A percentile compares a stretch with the other conserved stretches of the same genome.
Evolutionary conservation across 2,888 invertebrate species (phyloP).

Genomic region (Chesias legatella): DNA sequence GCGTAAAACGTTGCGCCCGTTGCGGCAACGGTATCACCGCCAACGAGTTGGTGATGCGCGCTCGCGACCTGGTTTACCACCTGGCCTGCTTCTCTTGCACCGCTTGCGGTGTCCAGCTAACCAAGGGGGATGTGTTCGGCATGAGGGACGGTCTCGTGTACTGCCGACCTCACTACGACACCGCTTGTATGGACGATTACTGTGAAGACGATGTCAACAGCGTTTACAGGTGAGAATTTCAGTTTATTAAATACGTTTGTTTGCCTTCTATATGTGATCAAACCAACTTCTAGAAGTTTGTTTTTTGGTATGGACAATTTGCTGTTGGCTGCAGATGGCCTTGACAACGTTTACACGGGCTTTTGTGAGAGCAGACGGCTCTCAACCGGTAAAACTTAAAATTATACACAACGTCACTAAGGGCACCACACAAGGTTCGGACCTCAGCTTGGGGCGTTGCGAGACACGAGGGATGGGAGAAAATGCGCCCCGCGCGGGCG

Average conservation of each 20-base stretch:
- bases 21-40: conserved; percentile 92
- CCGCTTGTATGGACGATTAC: conserved; percentile 82
- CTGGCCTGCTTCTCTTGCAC: conserved; percentile 94
- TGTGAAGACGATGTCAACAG: conserved; percentile 80
- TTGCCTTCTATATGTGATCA: no score
- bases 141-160: conserved; percentile 90
- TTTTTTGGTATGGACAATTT: not conserved
- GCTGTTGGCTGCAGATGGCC: no score
- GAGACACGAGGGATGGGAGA: no score
- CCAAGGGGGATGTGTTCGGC: conserved; percentile 95
- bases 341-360: no score
- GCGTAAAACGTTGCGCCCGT: conserved; percentile 90
- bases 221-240: conserved; percentile 58
- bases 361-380: no score
- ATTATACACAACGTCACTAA: no score
- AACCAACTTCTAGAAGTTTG: no score
- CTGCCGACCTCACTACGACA: conserved; percentile 82
- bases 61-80: conserved; percentile 92
- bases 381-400: no score
- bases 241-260: not conserved
- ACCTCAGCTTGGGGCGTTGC: no score
- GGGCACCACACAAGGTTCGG: no score
- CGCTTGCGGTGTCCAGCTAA: conserved; percentile 89
- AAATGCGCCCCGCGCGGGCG: no score
- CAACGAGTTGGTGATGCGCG: conserved; percentile 94